Conservation (phyloP, 2,113 vertebrate species). For the Sylvia atricapilla region DNA sequence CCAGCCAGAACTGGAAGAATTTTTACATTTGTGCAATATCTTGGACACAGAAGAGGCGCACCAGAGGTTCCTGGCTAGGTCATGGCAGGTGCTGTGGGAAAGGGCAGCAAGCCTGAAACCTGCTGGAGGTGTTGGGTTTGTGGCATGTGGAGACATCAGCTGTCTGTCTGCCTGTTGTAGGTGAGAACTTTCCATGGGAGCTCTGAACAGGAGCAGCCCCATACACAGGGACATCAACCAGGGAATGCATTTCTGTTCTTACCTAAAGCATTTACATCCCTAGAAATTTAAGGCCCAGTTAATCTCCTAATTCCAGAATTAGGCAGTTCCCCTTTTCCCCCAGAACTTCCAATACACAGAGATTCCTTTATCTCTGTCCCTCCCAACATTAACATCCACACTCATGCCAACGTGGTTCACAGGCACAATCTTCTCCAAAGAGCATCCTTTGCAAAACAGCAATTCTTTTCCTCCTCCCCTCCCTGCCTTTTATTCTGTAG, state of each 20-base stretch:
- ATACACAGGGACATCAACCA: fast-evolving
- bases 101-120: not conserved
- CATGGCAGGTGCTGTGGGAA: not conserved
- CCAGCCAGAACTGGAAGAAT: not conserved
- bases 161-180: fast-evolving
- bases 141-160: fast-evolving
- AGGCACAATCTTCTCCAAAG: not conserved
- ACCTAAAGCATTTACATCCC: not conserved
- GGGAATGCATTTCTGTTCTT: not conserved
- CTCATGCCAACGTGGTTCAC: fast-evolving
- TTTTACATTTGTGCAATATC: not conserved
- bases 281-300: not conserved
- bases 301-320: not conserved
- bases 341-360: not conserved
- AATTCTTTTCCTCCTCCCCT: not conserved
- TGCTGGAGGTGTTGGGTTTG: not conserved
- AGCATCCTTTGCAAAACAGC: not conserved
- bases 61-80: not conserved
- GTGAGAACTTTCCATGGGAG: not conserved
- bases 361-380: not conserved
- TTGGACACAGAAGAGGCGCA: not conserved
- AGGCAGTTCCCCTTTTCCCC: not conserved
- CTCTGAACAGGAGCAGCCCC: not conserved
- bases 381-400: not conserved
- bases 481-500: not conserved